phyloP scores from a whole-genome alignment of 1,140 invertebrate species.

The Chrysopa pallens region DNA sequence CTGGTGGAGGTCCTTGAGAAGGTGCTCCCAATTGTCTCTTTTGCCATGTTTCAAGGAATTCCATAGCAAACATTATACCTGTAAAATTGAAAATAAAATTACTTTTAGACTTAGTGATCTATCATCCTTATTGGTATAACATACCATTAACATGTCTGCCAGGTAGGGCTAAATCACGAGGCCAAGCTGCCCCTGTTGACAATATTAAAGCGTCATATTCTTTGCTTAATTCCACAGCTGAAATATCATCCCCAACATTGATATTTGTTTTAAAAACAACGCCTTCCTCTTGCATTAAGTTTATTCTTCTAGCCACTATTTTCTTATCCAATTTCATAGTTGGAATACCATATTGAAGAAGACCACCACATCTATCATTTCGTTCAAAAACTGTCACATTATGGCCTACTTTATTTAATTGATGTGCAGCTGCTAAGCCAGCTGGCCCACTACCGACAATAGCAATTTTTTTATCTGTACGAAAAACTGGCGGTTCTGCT shows the following conservation, averaged over 20 bases:
- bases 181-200: slow-evolving; percentile 90
- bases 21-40: slow-evolving; percentile 72
- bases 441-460: slow-evolving; percentile 93
- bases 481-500: slow-evolving; percentile 45
- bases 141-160: slow-evolving; percentile 52
- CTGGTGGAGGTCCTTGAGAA: slow-evolving; percentile 36
- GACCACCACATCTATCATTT: slow-evolving; percentile 86
- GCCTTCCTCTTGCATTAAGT: slow-evolving; percentile 78
- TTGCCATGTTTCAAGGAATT: slow-evolving; percentile 93
- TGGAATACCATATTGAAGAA: slow-evolving; percentile 94
- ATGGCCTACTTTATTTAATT: slow-evolving; percentile 73
- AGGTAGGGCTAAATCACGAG: slow-evolving; percentile 71
- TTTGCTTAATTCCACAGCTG: slow-evolving; percentile 42
- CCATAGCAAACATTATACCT: slow-evolving; percentile 96
- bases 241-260: slow-evolving; percentile 83
- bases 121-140: no score
- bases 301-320: slow-evolving; percentile 77
- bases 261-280: slow-evolving; percentile 78
- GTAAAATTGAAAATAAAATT: no score
- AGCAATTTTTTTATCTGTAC: slow-evolving; percentile 76
- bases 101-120: no score
- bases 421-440: slow-evolving; percentile 90
- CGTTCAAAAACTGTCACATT: slow-evolving; percentile 89
- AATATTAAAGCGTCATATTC: slow-evolving; percentile 77
- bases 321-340: slow-evolving; percentile 93